A percentile compares a stretch with the other conserved stretches of the same genome.
Conservation (phyloP, 2,888 invertebrate species). For the Lasioglossum lativentre region DNA sequence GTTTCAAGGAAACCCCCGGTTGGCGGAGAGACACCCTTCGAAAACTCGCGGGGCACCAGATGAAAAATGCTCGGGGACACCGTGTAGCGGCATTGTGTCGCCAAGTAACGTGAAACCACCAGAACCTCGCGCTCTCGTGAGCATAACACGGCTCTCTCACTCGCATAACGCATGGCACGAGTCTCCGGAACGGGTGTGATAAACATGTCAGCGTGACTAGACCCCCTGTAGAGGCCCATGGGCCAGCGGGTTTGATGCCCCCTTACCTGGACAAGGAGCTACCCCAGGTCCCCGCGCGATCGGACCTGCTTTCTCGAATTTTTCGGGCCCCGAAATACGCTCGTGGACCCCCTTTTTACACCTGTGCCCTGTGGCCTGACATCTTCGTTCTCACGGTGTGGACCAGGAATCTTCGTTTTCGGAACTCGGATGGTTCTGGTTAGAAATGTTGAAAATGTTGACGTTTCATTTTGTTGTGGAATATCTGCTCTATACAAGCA, state of each 20-base stretch:
- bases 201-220: conserved; percentile 83
- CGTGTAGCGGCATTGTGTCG: conserved; percentile 69
- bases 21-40: background rate
- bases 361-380: conserved; percentile 28
- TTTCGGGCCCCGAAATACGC: conserved; percentile 23
- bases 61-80: conserved; percentile 70
- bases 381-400: conserved; percentile 37
- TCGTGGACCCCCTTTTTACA: conserved; percentile 42
- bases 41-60: conserved; percentile 35
- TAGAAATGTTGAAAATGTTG: no score
- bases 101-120: conserved; percentile 76
- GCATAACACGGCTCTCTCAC: conserved; percentile 71
- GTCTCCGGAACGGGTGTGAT: conserved; percentile 81
- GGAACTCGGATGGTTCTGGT: background rate
- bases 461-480: no score
- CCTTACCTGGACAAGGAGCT: conserved; percentile 70
- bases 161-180: conserved; percentile 78
- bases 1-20: conserved; percentile 32
- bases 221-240: conserved; percentile 81
- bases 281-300: conserved; percentile 47
- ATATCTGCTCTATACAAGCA: no score
- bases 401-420: background rate
- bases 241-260: conserved; percentile 80
- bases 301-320: conserved; percentile 55
- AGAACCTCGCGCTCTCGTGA: conserved; percentile 54